Percentiles rank a stretch among this genome's conserved stretches.
These are phyloP conservation scores for Erynnis tages DNA, from an alignment of 2,888 invertebrate genomes.

Conservation along the genomic window DNA sequence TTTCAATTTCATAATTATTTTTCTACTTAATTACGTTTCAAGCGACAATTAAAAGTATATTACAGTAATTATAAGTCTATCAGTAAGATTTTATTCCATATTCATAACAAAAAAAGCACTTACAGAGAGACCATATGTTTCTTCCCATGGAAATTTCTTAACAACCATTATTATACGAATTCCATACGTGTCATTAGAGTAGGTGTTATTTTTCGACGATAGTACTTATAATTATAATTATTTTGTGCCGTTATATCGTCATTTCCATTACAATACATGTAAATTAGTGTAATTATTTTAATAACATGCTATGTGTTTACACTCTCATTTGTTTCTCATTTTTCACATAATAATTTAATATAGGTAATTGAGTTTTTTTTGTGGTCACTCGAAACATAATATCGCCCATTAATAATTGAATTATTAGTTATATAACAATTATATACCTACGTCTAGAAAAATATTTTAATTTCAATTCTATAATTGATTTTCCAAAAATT, in stretches of 20 bases:
- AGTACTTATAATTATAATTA: not conserved
- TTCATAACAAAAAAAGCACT: constrained; percentile 3
- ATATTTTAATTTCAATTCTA: no score
- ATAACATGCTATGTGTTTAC: constrained; percentile 36
- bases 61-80: not conserved
- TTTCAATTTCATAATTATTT: no score
- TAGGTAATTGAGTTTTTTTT: no score
- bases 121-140: not conserved
- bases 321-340: constrained; percentile 43
- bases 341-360: no score
- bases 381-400: no score
- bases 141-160: constrained; percentile 8
- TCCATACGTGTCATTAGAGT: not conserved
- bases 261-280: constrained; percentile 43
- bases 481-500: no score
- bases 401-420: no score
- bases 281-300: no score
- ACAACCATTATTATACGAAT: not conserved
- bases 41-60: constrained; percentile 8
- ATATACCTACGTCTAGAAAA: no score
- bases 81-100: not conserved
- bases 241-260: constrained; percentile 39
- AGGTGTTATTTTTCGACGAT: constrained; percentile 4
- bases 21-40: not conserved
- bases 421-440: no score